A percentile compares a stretch with the other conserved stretches of the same genome.
Evolutionary conservation across 2,797 vertebrate species (phyloP).

Genomic region (Cirrhinus molitorella): DNA sequence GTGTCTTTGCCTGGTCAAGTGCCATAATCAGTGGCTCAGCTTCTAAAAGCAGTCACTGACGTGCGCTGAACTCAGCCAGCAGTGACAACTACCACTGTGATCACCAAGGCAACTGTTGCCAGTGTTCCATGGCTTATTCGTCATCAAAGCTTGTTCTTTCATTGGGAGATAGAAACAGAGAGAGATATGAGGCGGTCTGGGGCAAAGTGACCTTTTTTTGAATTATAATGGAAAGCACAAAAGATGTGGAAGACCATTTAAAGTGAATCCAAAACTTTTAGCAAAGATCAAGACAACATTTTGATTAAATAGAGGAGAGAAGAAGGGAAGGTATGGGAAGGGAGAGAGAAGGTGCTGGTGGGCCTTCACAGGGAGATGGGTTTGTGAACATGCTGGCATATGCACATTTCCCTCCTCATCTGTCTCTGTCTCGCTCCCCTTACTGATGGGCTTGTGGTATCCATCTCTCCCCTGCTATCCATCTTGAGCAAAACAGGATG

Average conservation of each 20-base stretch:
- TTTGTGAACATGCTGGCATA: conserved; percentile 42
- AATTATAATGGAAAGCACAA: background rate
- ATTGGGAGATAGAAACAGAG: background rate
- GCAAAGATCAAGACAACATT: conserved; percentile 27
- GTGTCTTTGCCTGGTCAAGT: conserved; percentile 17
- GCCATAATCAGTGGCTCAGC: conserved; percentile 22
- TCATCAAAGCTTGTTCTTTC: conserved; percentile 41
- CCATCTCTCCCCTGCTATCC: conserved; percentile 44
- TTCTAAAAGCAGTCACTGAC: conserved; percentile 48
- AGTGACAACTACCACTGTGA: conserved; percentile 53
- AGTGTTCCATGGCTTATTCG: conserved; percentile 38
- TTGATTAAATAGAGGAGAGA: conserved; percentile 22
- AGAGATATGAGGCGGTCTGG: background rate
- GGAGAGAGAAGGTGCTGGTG: conserved; percentile 27
- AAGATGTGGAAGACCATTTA: conserved; percentile 2
- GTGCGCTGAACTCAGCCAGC: conserved; percentile 33
- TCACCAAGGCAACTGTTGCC: conserved; percentile 63
- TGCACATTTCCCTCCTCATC: conserved; percentile 48
- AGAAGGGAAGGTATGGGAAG: background rate
- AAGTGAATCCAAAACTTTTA: conserved; percentile 1
- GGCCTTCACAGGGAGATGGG: conserved; percentile 21
- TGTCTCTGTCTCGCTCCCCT: conserved; percentile 43
- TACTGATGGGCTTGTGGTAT: conserved; percentile 55
- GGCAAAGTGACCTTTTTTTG: conserved; percentile 20
- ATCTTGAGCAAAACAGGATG: conserved; percentile 51